Evolutionary conservation across 2,888 invertebrate genomes (phyloP), one percentile per base, ranked within the genome.

Genomic region (Heliconius aoede): DNA sequence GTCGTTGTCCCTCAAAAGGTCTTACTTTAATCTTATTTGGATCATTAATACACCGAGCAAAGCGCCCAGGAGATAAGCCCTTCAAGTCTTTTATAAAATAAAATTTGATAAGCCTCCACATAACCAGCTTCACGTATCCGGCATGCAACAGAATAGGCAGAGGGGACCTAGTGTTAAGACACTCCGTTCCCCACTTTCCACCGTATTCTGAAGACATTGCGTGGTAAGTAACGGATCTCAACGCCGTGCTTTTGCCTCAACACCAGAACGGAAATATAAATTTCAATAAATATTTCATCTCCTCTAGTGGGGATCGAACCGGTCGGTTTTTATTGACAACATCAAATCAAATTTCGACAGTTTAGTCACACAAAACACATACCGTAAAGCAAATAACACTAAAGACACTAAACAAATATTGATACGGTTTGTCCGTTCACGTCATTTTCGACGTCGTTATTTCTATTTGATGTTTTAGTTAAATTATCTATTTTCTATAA

Each of bases 351-450:
- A 36, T 1, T 36, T 64, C 64, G 32, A 64, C 13, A 64, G 32
- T 13, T 36, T n/a, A 8, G 36, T 64, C 32, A 36, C 21, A 36
- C 32, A 36, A 4, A 64, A 62, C n/a, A 55, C 11, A 36, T 64
- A 64, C 64, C n/a, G 32, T 36, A 68, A 30, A 51, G 28, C 28
- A 28, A 68, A 68, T 68, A 68, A 36, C 36, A 36, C 36, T 68
- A 18, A 5, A 26, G 4, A 26, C 4, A 18, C 51, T 28, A 68
- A 28, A 1, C 46, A 68, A 51, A 51, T 21, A 51, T 46, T 51
- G 46, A 51, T 51, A 68, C 68, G 40, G 68, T 40, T 68, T 68
- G 11, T 68, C 28, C 68, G 11, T n/a, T 68, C 28, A 51, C 68
- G 51, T 68, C 68, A 68, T 46, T 8, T 7, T 46, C 5, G 28